These are phyloP conservation scores for Syngnathus floridae DNA, from an alignment of 2,113 vertebrate genomes.

Conservation along the genomic window DNA sequence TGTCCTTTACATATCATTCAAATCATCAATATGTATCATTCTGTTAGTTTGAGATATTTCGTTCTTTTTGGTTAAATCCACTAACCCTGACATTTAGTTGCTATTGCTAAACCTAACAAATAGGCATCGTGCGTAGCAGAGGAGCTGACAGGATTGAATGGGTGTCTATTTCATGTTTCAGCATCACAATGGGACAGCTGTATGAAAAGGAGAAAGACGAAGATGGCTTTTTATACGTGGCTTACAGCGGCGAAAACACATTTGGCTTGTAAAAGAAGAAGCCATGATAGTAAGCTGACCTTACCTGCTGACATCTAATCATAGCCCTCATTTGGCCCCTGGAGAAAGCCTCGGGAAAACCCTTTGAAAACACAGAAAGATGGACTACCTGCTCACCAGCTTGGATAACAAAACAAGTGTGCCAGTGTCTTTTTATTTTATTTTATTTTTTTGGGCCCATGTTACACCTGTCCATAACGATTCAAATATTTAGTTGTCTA, in stretches of 20 bases:
- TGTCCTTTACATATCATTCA: too few species aligned
- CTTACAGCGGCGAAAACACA: slow-evolving; percentile 96
- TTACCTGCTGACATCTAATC: slow-evolving; percentile 33
- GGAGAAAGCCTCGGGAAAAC: slow-evolving; percentile 24
- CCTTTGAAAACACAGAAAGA: slow-evolving; percentile 17
- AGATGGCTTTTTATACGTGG: slow-evolving; percentile 96
- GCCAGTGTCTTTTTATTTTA: slow-evolving; percentile 18
- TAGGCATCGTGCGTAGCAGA: background rate
- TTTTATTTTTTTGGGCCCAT: slow-evolving; percentile 21
- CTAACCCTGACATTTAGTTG: background rate
- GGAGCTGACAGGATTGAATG: background rate
- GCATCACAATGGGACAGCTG: slow-evolving; percentile 96
- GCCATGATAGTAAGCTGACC: slow-evolving; percentile 26
- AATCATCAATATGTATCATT: too few species aligned
- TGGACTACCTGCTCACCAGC: slow-evolving; percentile 17
- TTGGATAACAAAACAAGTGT: slow-evolving; percentile 12
- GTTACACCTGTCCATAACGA: slow-evolving; percentile 29
- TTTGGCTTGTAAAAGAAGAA: slow-evolving; percentile 77
- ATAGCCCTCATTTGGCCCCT: slow-evolving; percentile 33
- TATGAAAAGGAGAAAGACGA: slow-evolving; percentile 97
- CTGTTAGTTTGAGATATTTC: too few species aligned
- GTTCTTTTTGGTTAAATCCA: too few species aligned
- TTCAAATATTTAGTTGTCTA: slow-evolving; percentile 32
- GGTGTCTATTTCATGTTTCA: slow-evolving; percentile 53
- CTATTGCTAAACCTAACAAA: background rate